Evolutionary conservation across 2,113 vertebrate genomes (phyloP).

Genomic region (Hipposideros armiger): DNA sequence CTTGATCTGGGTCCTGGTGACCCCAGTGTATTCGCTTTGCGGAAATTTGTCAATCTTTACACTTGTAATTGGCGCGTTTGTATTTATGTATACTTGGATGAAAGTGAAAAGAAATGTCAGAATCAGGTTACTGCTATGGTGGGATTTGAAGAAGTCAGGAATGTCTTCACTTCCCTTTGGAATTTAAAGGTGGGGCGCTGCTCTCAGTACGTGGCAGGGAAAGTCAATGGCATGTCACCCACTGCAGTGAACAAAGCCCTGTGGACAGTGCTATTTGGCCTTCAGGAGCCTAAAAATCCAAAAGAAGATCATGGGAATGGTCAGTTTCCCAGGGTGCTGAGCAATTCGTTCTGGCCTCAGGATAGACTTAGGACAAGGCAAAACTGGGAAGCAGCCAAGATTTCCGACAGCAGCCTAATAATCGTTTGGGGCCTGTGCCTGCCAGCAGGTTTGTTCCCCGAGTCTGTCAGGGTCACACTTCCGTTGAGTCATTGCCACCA

Average conservation of each 20-base stretch:
- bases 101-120: not conserved
- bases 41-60: not conserved
- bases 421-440: accelerated
- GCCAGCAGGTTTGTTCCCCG: accelerated
- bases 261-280: accelerated
- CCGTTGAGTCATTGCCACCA: accelerated
- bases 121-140: not conserved
- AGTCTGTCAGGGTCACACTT: not conserved
- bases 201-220: not conserved
- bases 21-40: no score
- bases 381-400: not conserved
- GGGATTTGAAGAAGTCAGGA: not conserved
- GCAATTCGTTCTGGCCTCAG: not conserved
- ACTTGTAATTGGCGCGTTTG: not conserved
- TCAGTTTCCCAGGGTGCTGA: accelerated
- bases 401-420: accelerated
- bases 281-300: not conserved
- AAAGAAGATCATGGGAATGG: not conserved
- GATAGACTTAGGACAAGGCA: not conserved
- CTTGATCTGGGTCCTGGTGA: not conserved
- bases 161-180: not conserved
- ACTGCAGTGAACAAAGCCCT: not conserved
- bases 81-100: not conserved
- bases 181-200: not conserved
- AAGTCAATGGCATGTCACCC: not conserved